phyloP scores from a whole-genome alignment of 2,113 vertebrate genomes.

The Scatophagus argus region DNA sequence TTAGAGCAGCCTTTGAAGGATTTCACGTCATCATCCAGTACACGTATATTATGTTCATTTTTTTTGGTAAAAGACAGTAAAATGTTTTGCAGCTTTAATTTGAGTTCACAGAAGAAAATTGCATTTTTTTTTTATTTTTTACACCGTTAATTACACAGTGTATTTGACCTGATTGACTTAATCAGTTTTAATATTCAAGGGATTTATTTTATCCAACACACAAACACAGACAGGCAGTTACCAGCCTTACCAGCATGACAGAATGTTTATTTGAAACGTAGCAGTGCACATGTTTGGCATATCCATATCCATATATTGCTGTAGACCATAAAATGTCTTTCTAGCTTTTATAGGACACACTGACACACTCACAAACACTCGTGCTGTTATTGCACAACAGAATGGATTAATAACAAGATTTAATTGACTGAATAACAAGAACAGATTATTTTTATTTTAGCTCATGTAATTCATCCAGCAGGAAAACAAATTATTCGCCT shows the following conservation, averaged over 20 bases:
- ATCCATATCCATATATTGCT: not conserved
- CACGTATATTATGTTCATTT: slow-evolving; percentile 5
- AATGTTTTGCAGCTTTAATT: slow-evolving; percentile 15
- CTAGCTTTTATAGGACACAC: too few relatives aligned
- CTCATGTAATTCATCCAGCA: not conserved
- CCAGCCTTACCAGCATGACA: not conserved
- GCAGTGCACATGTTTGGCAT: slow-evolving; percentile 19
- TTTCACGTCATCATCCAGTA: not conserved
- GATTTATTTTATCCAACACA: slow-evolving; percentile 24
- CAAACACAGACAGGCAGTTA: not conserved
- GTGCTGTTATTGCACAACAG: slow-evolving; percentile 4
- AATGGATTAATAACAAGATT: not conserved
- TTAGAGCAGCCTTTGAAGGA: slow-evolving; percentile 3
- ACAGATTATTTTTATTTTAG: not conserved
- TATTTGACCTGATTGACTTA: slow-evolving; percentile 36
- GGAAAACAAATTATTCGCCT: not conserved
- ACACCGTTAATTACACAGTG: slow-evolving; percentile 15
- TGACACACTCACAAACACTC: too few relatives aligned
- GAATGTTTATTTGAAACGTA: slow-evolving; percentile 1
- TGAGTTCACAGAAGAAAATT: not conserved
- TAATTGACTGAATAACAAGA: slow-evolving; percentile 6
- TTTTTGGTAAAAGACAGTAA: not conserved
- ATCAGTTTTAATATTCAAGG: slow-evolving; percentile 16
- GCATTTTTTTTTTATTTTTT: slow-evolving; percentile 1
- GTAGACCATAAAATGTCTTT: not conserved